Conservation (phyloP, 2,888 invertebrate genomes). For the Seira ritae region DNA sequence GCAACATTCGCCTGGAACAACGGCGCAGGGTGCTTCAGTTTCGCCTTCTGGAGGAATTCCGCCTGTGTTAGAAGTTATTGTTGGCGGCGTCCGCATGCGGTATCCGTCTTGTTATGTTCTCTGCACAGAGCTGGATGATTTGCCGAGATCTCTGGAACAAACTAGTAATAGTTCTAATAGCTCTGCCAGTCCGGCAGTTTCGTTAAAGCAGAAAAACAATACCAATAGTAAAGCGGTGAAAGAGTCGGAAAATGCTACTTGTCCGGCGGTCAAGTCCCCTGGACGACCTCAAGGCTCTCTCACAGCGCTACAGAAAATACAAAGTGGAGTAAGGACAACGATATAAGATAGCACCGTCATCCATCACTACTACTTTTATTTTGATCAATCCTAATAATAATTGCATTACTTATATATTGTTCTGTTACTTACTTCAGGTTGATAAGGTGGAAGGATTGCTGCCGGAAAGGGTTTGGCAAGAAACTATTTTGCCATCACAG, state of each 20-base stretch:
- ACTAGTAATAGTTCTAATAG: constrained; percentile 25
- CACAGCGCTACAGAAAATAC: constrained; percentile 63
- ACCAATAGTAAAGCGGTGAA: constrained; percentile 22
- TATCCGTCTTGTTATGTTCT: constrained; percentile 97
- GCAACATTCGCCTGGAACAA: constrained; percentile 45
- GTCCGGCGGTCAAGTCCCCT: constrained; percentile 68
- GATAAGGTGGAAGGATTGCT: constrained; percentile 79
- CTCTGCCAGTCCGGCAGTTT: constrained; percentile 36
- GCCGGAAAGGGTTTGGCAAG: constrained; percentile 86
- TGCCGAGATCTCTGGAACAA: constrained; percentile 57
- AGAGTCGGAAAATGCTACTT: constrained; percentile 71
- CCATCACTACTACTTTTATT: no score
- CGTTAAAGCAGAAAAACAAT: constrained; percentile 43
- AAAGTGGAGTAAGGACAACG: background rate
- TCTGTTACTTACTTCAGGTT: constrained; percentile 71
- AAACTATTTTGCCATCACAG: constrained; percentile 79
- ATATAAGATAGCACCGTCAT: no score
- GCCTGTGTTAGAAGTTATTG: constrained; percentile 77
- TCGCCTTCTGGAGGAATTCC: constrained; percentile 58
- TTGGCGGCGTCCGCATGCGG: constrained; percentile 92
- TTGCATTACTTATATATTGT: no score
- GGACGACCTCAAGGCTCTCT: constrained; percentile 70
- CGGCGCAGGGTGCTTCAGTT: constrained; percentile 75
- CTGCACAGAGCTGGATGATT: constrained; percentile 89
- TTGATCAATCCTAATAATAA: no score